Base-by-base conservation (phyloP, 2,888 invertebrate genomes). In the Arctia plantaginis region DNA sequence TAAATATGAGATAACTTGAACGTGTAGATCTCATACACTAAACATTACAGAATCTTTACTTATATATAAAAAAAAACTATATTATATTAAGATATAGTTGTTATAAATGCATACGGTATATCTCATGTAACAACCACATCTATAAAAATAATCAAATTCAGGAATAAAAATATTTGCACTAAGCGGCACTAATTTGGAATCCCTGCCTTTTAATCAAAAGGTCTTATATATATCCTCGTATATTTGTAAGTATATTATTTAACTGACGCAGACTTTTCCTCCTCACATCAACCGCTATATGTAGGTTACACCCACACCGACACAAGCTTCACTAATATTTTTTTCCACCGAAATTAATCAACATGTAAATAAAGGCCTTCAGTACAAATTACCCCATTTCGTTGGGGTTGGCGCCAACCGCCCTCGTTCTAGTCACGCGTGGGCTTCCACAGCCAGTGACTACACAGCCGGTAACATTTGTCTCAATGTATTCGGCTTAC, bases 401-500 rank as follows among this genome's bases (percentile, higher is more conserved):
- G 71, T 62, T 27, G 8, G 71, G 39, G 64, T 64, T 23, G 73
- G 73, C 65, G 62, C 67, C 72, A 47, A 8, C 33, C 69, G 30
- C 72, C 41, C 35, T 15, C 66, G 68, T 23, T 27, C 51, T 47
- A n/a, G 77, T 62, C 73, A 73, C 69, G 13, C 51, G 67, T 74
- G 76, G 71, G 41, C 75, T 68, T 68, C 62, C 30, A 27, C 65
- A 35, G 35, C 76, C 69, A 65, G 59, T 23, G 30, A 75, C 71
- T 64, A 73, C 62, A 76, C 35, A 77, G 69, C 13, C 39, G 68
- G 18, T 41, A 64, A 82, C 66, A 68, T 72, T 47, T 77, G 71
- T 77, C 67, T 72, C 35, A 55, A 76, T 55, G 68, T 55, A 79
- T 73, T 10, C 10, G 44, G 55, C 35, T 68, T 75, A 79, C 73